phyloP scores from a whole-genome alignment of 2,113 vertebrate genomes.

The Scopus umbretta region DNA sequence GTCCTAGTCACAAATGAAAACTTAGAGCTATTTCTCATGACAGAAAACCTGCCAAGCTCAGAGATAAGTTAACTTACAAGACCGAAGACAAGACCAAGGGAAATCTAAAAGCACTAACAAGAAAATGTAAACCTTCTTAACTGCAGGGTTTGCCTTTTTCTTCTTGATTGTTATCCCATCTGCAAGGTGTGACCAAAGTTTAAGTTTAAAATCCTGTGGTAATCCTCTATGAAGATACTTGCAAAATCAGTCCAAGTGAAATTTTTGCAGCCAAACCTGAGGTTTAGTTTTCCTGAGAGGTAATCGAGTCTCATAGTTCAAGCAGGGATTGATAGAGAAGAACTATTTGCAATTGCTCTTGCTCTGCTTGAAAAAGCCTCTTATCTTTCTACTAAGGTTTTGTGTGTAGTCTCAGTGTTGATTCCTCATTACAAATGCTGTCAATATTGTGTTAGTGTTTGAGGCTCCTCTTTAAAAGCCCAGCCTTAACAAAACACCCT shows the following conservation, averaged over 20 bases:
- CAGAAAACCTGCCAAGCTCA: neutral
- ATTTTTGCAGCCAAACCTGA: neutral
- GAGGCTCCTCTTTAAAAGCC: neutral
- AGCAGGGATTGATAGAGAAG: neutral
- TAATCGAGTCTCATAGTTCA: neutral
- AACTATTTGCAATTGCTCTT: neutral
- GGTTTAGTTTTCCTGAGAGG: neutral
- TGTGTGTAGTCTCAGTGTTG: neutral
- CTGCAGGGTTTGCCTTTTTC: neutral
- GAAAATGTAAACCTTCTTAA: neutral
- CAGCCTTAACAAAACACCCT: neutral
- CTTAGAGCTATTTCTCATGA: neutral
- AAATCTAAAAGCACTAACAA: neutral
- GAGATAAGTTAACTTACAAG: neutral
- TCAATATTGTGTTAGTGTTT: neutral
- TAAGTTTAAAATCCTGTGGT: neutral
- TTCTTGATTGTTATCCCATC: neutral
- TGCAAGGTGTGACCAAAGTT: neutral
- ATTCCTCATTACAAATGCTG: neutral
- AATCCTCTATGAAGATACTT: neutral
- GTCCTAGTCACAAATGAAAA: neutral
- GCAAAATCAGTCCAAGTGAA: neutral
- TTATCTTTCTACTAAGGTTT: neutral
- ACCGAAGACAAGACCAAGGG: neutral
- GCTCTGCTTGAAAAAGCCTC: neutral